Base-by-base conservation (phyloP, 2,797 vertebrate genomes). In the Trematomus bernacchii region DNA sequence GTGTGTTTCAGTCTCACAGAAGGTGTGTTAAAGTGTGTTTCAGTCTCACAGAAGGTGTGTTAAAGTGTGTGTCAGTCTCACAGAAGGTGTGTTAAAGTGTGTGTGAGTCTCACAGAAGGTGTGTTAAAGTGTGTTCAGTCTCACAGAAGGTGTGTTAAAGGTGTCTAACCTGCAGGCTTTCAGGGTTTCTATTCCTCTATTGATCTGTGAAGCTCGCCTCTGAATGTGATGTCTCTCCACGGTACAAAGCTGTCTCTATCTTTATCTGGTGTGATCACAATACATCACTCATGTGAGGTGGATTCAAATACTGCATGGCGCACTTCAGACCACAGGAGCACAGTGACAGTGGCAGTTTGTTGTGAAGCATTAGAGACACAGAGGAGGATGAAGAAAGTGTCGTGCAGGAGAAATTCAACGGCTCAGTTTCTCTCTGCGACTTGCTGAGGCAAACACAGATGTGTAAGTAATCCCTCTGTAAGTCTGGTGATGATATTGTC, bases 381-480 rank as follows among this genome's bases (percentile, higher is more conserved):
- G 42, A 70, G 8, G 1, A 50, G 2, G 48, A 23, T 12, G 37
- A 14, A 58, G 51, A n/a, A 71, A 37, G 33, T 19, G 67, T 0
- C 1, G 21, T 42, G 69, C 57, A 37, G 42, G 53, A 51, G 47
- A 62, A 27, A 58, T 15, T 48, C 51, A 50, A 33, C 12, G 14
- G 27, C 46, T 57, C 18, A 15, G 51, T 37, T 71, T 65, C 53
- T 19, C 40, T 71, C 73, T 0, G 42, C 44, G 70, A 71, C n/a
- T 33, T 61, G 68, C 68, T 84, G 77, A 84, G 37, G 57, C 33
- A 19, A 6, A 27, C 46, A 53, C 47, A 73, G 42, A 63, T 42
- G 30, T 80, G 79, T 73, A 75, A 84, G 79, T 73, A 64, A 76
- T 82, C 70, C 64, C 27, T 44, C 53, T 55, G 37, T 57, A 40